These are phyloP conservation scores for Venturia canescens DNA, from an alignment of 1,140 invertebrate species.

Conservation along the genomic window DNA sequence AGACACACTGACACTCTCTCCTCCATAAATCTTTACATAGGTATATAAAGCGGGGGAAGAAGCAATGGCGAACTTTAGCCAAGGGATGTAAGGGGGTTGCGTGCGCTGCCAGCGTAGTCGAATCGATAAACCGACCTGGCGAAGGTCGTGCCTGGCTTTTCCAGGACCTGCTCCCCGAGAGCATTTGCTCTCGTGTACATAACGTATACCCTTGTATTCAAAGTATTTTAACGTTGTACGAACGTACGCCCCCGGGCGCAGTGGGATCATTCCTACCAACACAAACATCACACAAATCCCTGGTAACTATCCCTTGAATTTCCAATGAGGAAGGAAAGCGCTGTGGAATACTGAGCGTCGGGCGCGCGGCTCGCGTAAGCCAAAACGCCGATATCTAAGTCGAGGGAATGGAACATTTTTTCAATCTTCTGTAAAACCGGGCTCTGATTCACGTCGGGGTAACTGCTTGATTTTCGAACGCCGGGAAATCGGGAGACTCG, in stretches of 20 bases:
- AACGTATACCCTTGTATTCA: neutral
- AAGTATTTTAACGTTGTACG: slow-evolving; percentile 20
- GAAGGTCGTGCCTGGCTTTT: slow-evolving; percentile 39
- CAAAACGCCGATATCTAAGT: neutral
- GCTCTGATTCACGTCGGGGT: too few relatives aligned
- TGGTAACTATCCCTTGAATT: slow-evolving; percentile 14
- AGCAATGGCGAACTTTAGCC: neutral
- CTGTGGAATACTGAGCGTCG: neutral
- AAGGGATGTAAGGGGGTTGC: slow-evolving; percentile 36
- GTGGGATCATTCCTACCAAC: neutral
- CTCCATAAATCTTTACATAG: neutral
- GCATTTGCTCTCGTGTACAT: neutral
- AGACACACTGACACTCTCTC: neutral
- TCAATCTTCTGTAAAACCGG: too few relatives aligned
- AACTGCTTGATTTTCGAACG: too few relatives aligned
- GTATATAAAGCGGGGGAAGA: neutral
- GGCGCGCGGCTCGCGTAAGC: neutral
- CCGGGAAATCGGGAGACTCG: too few relatives aligned
- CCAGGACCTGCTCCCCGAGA: slow-evolving; percentile 28
- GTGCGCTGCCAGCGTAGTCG: slow-evolving; percentile 31
- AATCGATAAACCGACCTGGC: slow-evolving; percentile 39
- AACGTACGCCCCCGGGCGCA: neutral
- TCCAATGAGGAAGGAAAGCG: neutral
- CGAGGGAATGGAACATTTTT: neutral
- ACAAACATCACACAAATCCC: slow-evolving; percentile 16